phyloP scores from a whole-genome alignment of 1,140 invertebrate species.

The Pachypeltis micranthus region DNA sequence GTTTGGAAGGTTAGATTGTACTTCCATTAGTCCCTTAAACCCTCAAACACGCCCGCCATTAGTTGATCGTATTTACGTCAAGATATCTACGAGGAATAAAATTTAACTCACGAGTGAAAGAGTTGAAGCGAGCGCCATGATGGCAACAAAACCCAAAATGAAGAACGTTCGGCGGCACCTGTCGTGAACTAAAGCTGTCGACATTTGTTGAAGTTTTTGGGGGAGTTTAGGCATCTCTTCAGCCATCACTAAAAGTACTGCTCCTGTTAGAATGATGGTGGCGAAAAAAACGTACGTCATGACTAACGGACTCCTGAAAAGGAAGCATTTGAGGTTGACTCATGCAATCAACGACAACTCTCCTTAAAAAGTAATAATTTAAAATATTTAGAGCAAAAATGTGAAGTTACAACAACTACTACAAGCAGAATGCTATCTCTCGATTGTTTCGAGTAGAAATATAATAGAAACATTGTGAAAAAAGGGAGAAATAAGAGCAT shows the following conservation, averaged over 20 bases:
- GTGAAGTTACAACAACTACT: too few relatives aligned
- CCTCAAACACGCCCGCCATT: too few relatives aligned
- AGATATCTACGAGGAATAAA: too few relatives aligned
- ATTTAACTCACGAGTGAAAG: constrained; percentile 33
- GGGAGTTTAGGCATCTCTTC: constrained; percentile 65
- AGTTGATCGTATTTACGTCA: too few relatives aligned
- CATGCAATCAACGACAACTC: neutral
- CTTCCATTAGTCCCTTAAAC: too few relatives aligned
- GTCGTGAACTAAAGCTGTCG: constrained; percentile 57
- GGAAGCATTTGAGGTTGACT: neutral
- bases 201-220: constrained; percentile 50
- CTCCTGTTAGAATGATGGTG: constrained; percentile 51
- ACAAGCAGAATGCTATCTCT: too few relatives aligned
- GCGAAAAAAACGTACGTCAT: constrained; percentile 44
- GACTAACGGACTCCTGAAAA: constrained; percentile 39
- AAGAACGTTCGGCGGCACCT: constrained; percentile 57
- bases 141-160: constrained; percentile 63
- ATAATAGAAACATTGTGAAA: too few relatives aligned
- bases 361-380: constrained; percentile 20
- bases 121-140: constrained; percentile 47
- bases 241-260: constrained; percentile 68
- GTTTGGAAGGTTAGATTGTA: too few relatives aligned
- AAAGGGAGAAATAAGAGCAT: too few relatives aligned
- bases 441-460: too few relatives aligned
- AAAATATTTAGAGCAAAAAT: too few relatives aligned